Evolutionary conservation across 2,797 vertebrate genomes (phyloP).

Genomic region (Champsocephalus esox): DNA sequence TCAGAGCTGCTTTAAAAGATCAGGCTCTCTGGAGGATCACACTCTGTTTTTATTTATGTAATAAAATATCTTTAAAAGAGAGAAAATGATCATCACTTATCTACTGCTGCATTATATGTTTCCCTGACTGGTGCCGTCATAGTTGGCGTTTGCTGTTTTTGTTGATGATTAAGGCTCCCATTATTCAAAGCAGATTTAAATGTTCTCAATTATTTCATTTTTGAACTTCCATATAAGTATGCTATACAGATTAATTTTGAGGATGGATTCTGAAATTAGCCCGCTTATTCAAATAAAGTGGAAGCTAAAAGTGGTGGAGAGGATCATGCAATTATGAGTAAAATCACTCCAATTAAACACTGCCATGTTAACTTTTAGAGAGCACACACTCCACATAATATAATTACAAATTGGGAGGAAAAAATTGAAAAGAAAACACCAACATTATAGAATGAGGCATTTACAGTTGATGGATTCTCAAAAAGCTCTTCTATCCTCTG

Average conservation of each 20-base stretch:
- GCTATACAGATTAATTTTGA: constrained; percentile 82
- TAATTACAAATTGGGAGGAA: constrained; percentile 81
- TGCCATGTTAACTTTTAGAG: constrained; percentile 86
- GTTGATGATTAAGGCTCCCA: constrained; percentile 47
- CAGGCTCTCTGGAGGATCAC: constrained; percentile 79
- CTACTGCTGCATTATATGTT: constrained; percentile 55
- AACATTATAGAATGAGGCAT: constrained; percentile 79
- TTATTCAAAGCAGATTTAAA: constrained; percentile 67
- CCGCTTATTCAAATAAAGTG: constrained; percentile 87
- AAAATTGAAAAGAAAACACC: constrained; percentile 80
- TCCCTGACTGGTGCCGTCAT: constrained; percentile 40
- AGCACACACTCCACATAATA: constrained; percentile 84
- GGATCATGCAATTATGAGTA: constrained; percentile 88
- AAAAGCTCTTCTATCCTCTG: constrained; percentile 80
- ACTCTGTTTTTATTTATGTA: constrained; percentile 84
- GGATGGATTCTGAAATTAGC: constrained; percentile 80
- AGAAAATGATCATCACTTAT: constrained; percentile 63
- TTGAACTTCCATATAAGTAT: constrained; percentile 72
- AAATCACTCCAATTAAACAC: constrained; percentile 90
- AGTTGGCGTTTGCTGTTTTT: constrained; percentile 46
- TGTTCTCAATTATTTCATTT: constrained; percentile 73
- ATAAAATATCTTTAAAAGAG: constrained; percentile 80
- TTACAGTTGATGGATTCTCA: constrained; percentile 80
- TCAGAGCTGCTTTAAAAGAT: constrained; percentile 85
- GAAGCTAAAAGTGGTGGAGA: constrained; percentile 86